These are phyloP conservation scores for Brachionus koreanus DNA, from an alignment of 1,140 invertebrate species.

Conservation along the genomic window DNA sequence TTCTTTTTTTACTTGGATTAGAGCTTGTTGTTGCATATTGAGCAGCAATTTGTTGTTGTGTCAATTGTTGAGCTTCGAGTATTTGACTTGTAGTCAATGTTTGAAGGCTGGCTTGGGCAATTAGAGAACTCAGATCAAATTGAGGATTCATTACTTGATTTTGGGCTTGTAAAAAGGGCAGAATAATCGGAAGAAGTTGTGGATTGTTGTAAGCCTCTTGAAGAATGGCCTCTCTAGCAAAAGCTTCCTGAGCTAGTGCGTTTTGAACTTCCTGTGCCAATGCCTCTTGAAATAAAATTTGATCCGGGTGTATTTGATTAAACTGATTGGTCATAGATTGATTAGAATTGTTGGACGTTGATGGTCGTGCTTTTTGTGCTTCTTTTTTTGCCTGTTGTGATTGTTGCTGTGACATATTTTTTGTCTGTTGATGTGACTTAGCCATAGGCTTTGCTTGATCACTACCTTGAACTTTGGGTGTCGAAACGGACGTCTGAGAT, in stretches of 20 bases:
- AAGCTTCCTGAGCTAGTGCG: background rate
- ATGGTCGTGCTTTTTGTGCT: background rate
- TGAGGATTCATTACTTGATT: background rate
- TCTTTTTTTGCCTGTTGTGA: slow-evolving; percentile 2
- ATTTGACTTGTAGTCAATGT: background rate
- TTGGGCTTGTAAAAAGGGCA: background rate
- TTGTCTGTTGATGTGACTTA: background rate
- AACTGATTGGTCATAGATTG: background rate
- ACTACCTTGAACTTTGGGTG: background rate
- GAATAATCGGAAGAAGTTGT: background rate
- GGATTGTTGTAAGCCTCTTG: slow-evolving; percentile 19
- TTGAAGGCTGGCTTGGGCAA: slow-evolving; percentile 5
- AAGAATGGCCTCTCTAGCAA: background rate
- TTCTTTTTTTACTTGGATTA: slow-evolving; percentile 18
- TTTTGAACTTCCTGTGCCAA: background rate
- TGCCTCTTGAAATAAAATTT: background rate
- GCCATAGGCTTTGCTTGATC: background rate
- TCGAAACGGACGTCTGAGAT: background rate
- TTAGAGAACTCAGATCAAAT: background rate
- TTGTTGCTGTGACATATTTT: background rate
- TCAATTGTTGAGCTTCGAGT: slow-evolving; percentile 1
- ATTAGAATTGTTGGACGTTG: background rate
- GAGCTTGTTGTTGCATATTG: background rate
- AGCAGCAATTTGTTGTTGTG: slow-evolving; percentile 1
- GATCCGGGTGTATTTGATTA: background rate